Base-by-base conservation (phyloP, 2,113 vertebrate species). In the Caranx ignobilis region DNA sequence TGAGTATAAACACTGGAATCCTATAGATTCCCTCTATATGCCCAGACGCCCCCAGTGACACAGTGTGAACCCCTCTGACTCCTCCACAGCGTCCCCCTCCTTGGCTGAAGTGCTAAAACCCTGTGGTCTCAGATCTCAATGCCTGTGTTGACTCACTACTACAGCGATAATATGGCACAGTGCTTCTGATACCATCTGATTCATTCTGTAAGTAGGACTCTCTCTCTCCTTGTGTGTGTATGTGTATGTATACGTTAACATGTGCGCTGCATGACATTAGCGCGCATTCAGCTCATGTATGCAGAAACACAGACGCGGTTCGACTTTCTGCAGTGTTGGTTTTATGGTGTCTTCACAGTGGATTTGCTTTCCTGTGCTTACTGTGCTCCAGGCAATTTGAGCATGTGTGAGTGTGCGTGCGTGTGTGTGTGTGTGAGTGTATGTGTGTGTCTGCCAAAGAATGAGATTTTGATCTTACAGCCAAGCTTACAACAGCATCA, bases 181-280 rank as follows among this genome's bases (percentile, higher is more conserved):
- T 34, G 41, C 91, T 75, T 85, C 87, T 92, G 91, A 92, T 84
- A 84, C 87, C 81, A 48, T 89, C 92, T 90, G 84, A 92, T 88
- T 94, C 89, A 91, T 94, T 94, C 93, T 92, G 93, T 95, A 92
- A 94, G 93, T 95, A 93, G 59, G 71, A 77, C 81, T 82, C 84
- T 86, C 73, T 87, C 48, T 74, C 11, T 74, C 3, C 64, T 1
- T 71, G 35, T 72, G 16, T 59, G 50, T 77, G 43, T 57, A 18
- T 60, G 69, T 77, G 43, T 81, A 52, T 57, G 70, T 79, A 35
- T 74, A 62, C 79, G 52, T 79, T 74, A 37, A 86, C 47, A 73
- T 87, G 61, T 77, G 11, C 31, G 5, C 37, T 37, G 62, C 68
- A 82, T 87, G 84, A 81, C 76, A 85, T 92, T 84, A 82, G 67